Evolutionary conservation across 2,888 invertebrate species (phyloP), one percentile per base, ranked within the genome.

Genomic region (Lasiommata megera): DNA sequence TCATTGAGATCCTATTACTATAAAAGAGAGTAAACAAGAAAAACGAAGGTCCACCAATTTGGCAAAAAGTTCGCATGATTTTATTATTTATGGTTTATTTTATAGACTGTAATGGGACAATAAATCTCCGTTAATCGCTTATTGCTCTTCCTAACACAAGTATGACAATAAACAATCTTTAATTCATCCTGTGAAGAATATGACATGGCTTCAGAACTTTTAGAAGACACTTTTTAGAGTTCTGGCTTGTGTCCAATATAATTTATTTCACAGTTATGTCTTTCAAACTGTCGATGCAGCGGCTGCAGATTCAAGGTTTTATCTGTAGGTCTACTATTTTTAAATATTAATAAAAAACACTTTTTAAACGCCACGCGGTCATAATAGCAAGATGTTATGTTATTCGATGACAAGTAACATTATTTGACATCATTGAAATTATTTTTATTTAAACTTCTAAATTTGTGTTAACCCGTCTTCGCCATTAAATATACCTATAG

Each of bases 191-290:
- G 46, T 47, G 36, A 38, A 38, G 41, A 41, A 44, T 56, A 56
- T 41, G 58, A 60, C 54, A 54, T 54, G 41, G 58, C 50, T 48
- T 31, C 47, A 56, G 41, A 41, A 34, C 11, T 46, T 46, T 46
- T 16, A 31, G 31, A 46, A 16, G 62, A 62, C 61, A 64, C 61
- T 68, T 64, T 64, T 64, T 64, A 68, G 71, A 70, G 28, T 64
- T 70, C 76, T 87, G 86, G 86, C 84, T 60, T 38, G 17, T 41
- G 53, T 78, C 84, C 86, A 87, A 77, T 70, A 73, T 79, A 79
- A 83, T 85, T 82, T 82, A 81, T 84, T 76, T 68, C 74, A 74
- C 76, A 54, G 79, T 80, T 79, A 79, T 74, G 73, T 80, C 76
- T 82, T 83, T 80, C 76, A 78, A 76, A 80, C 80, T 77, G 79